Conservation (phyloP, 1,140 invertebrate species). For the Latrodectus geometricus region DNA sequence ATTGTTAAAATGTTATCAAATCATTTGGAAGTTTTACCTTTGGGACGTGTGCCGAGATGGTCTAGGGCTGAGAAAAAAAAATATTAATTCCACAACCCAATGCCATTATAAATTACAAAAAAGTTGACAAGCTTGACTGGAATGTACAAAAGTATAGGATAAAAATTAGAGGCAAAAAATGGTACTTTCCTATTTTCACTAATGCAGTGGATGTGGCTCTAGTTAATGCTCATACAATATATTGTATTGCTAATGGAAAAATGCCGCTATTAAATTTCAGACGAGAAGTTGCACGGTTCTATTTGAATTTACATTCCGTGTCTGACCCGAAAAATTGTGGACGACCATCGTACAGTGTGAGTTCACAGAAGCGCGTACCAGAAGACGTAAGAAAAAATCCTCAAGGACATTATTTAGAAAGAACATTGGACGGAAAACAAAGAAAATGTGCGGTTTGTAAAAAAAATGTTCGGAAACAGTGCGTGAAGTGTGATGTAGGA, state of each 20-base stretch:
- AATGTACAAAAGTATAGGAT: conserved; percentile 38
- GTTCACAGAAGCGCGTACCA: conserved; percentile 38
- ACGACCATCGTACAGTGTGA: conserved; percentile 38
- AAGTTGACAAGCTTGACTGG: too few species aligned
- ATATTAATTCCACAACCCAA: too few species aligned
- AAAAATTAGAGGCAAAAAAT: conserved; percentile 42
- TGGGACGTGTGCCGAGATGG: conserved; percentile 37
- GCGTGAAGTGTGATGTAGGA: conserved; percentile 40
- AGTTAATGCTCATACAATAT: conserved; percentile 42
- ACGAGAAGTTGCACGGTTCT: conserved; percentile 38
- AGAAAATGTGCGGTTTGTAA: conserved; percentile 41
- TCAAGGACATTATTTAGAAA: conserved; percentile 42
- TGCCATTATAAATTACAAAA: too few species aligned
- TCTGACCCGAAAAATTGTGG: conserved; percentile 41
- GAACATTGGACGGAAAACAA: conserved; percentile 41
- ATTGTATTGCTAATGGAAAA: conserved; percentile 42
- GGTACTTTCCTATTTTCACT: conserved; percentile 40
- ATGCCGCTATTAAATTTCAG: conserved; percentile 41
- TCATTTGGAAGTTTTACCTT: conserved; percentile 42
- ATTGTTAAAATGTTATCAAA: conserved; percentile 37
- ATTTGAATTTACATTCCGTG: conserved; percentile 40
- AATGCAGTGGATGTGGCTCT: conserved; percentile 40
- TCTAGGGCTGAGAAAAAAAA: conserved; percentile 33
- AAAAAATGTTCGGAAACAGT: conserved; percentile 42
- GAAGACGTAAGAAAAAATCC: conserved; percentile 41